phyloP scores from a whole-genome alignment of 2,113 vertebrate species.

The Nipponia nippon region DNA sequence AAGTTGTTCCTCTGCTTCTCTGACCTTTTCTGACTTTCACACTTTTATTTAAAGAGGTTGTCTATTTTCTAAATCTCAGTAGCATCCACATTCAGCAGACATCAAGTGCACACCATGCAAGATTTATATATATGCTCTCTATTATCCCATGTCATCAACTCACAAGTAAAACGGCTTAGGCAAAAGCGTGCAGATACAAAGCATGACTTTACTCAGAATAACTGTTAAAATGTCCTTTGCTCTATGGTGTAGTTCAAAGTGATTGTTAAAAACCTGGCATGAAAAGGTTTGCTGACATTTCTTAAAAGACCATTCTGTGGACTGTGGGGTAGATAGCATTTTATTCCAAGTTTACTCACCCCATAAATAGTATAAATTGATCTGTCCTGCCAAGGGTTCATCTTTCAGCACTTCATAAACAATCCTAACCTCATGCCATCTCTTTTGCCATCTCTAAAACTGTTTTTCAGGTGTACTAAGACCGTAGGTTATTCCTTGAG shows the following conservation, averaged over 20 bases:
- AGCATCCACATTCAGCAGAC: not conserved
- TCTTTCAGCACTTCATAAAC: not conserved
- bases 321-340: not conserved
- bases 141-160: not conserved
- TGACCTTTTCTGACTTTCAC: not conserved
- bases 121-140: not conserved
- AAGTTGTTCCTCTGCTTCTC: not conserved
- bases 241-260: not conserved
- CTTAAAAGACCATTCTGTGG: not conserved
- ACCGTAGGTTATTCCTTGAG: not conserved
- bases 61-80: not conserved
- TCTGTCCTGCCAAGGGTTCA: not conserved
- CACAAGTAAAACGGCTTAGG: not conserved
- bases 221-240: not conserved
- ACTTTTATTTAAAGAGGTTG: not conserved
- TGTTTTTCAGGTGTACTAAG: not conserved
- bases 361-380: not conserved
- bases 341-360: not conserved
- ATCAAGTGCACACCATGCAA: not conserved
- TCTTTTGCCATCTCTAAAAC: not conserved
- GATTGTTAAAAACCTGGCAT: not conserved
- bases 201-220: not conserved
- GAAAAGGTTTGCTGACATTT: slow-evolving; percentile 14
- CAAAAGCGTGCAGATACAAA: not conserved
- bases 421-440: not conserved